Evolutionary conservation across 2,797 vertebrate genomes (phyloP), one percentile per base, ranked within the genome.

Genomic region (Siniperca scherzeri): DNA sequence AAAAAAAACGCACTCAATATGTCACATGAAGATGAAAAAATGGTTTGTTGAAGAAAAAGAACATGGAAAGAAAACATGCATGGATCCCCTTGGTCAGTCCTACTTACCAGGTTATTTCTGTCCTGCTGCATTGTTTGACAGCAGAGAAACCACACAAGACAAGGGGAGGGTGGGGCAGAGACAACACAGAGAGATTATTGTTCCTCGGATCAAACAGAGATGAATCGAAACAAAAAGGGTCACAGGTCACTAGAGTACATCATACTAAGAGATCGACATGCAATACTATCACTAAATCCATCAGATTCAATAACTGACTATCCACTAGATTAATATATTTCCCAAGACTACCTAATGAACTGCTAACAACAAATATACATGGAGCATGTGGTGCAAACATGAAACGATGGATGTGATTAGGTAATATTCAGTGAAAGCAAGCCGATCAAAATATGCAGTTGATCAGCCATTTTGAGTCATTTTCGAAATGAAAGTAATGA

Each of bases 81-180:
- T 46, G 61, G 85, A 89, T 93, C 88, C 90, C 88, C 93, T 88
- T 87, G 87, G 88, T 90, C 70, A 88, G 61, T 94, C 87, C 91
- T 93, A 98, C 98, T 99, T 95, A 99, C 98, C 98, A 98, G 92
- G 96, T 97, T 99, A 97, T 99, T 99, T 97, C 97, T 99, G 97
- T 99, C 98, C 97, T 99, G 98, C 97, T 97, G 95, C 93, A 97
- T 95, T 94, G 96, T 96, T 96, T 96, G 93, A 94, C 92, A 97
- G 95, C 92, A 96, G 86, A 93, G 88, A 94, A 94, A 95, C 91
- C 95, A 97, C 88, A 96, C 93, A 94, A 90, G 91, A 95, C 85
- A 91, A 93, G 91, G 88, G 94, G 87, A 87, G 93, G 88, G 80
- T 73, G 89, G 93, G 92, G 91, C 78, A 94, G 91, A 96, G 92